Evolutionary conservation across 2,113 vertebrate genomes (phyloP), one percentile per base, ranked within the genome.

Genomic region (Morphnarchus princeps): DNA sequence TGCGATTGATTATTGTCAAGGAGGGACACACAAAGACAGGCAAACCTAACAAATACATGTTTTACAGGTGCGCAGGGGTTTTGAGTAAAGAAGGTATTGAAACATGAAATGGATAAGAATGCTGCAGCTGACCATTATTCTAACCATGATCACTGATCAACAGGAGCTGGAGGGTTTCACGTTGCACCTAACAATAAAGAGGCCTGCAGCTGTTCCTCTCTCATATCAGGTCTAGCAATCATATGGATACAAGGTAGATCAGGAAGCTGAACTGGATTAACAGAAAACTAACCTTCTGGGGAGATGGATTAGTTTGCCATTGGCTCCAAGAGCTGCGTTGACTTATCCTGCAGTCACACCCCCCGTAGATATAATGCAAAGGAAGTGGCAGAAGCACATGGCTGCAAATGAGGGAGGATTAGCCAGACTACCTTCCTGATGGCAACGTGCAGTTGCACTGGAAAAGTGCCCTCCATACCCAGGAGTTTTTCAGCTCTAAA

Each of bases 131-230:
- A 58, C n/a, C 52, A 43, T 63, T 34, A 36, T 4, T 55, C 11
- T 1, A 7, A 49, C n/a, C 82, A 16, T 0, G 9, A 76, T 49
- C 4, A 5, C 42, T 1, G 79, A 83, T 6, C 2, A 8, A 13
- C 50, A 38, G 0, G 6, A 26, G 6, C 71, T 36, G 83, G 13
- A 50, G 50, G 65, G 94, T 83, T 79, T 95, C 89, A 16, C 2
- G 1, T 79, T 87, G 89, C 89, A 73, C 77, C 32, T 45, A 29
- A 29, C 87, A 82, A 59, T 2, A 7, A 67, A 21, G 63, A n/a
- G 50, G 49, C n/a, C 85, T 89, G 94, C 94, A 94, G 96, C 91
- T 84, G 91, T 34, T 96, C 83, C 59, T 50, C 38, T 52, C 85
- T 26, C 70, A 6, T 8, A 71, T 79, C 91, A 91, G 86, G 82